These are phyloP conservation scores for Aurelia aurita DNA, from an alignment of 30 jellyfish, hydroid and myxozoan genomes.

Conservation along the genomic window DNA sequence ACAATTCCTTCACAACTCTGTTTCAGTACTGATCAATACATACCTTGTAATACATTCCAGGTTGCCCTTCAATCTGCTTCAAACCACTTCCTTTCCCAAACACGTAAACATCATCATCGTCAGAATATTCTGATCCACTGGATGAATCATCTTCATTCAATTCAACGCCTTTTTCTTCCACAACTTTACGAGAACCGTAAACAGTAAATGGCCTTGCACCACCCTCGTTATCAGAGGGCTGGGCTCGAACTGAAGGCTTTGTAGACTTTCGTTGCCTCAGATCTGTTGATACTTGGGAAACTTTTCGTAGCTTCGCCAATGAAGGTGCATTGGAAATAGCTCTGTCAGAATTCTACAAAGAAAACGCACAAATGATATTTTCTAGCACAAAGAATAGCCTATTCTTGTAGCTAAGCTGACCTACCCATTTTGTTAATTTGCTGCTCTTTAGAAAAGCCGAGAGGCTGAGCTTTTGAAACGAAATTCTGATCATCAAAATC, in stretches of 20 bases:
- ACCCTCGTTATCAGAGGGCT: slow-evolving; percentile 10
- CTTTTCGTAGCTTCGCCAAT: slow-evolving; percentile 32
- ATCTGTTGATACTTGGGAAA: slow-evolving; percentile 67
- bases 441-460: too few species aligned
- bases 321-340: slow-evolving; percentile 34
- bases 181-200: slow-evolving; percentile 86
- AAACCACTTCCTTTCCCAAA: slow-evolving; percentile 74
- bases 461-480: too few species aligned
- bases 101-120: slow-evolving; percentile 67
- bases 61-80: slow-evolving; percentile 90
- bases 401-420: too few species aligned
- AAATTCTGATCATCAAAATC: too few species aligned
- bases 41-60: slow-evolving; percentile 95
- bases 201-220: slow-evolving; percentile 82
- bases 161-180: slow-evolving; percentile 78
- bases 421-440: too few species aligned
- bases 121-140: slow-evolving; percentile 76
- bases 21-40: too few species aligned
- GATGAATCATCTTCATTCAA: slow-evolving; percentile 65
- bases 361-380: background rate
- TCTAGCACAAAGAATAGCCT: too few species aligned
- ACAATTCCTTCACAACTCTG: too few species aligned
- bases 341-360: slow-evolving; percentile 25
- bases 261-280: slow-evolving; percentile 80
- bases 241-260: slow-evolving; percentile 12